phyloP scores from a whole-genome alignment of 2,888 invertebrate genomes.

The Tillus elongatus region DNA sequence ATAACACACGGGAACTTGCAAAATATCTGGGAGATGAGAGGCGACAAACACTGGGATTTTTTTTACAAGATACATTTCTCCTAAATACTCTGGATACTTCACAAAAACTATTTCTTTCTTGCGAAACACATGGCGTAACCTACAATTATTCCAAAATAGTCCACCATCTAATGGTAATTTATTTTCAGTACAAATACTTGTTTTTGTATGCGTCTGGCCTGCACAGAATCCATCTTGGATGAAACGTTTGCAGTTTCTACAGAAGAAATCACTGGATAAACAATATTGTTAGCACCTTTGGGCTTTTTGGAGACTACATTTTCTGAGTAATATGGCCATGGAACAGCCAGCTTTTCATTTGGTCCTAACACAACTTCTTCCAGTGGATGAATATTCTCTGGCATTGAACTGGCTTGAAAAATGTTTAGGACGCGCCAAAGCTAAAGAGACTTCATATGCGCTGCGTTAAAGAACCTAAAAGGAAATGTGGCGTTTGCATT shows the following conservation, averaged over 20 bases:
- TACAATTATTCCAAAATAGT: not conserved
- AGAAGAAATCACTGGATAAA: no score
- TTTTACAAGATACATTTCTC: no score
- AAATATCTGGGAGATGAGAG: no score
- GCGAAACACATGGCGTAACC: conserved; percentile 2
- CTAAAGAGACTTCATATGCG: not conserved
- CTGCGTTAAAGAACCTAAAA: not conserved
- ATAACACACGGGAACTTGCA: not conserved
- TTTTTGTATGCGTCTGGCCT: no score
- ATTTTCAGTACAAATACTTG: not conserved
- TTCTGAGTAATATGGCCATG: not conserved
- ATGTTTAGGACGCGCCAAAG: conserved; percentile 2
- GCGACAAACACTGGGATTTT: no score
- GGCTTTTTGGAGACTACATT: not conserved
- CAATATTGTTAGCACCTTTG: no score
- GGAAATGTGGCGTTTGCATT: not conserved
- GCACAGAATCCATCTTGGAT: no score
- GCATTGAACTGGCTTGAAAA: conserved; percentile 1
- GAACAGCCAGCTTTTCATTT: not conserved
- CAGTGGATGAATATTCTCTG: not conserved
- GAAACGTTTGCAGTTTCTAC: no score
- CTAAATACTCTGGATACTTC: not conserved
- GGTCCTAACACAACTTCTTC: not conserved
- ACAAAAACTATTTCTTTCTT: not conserved
- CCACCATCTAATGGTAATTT: not conserved